A percentile compares a stretch with the other conserved stretches of the same genome.
Conservation (phyloP, 2,797 vertebrate species). For the Percopsis omiscomaycus region DNA sequence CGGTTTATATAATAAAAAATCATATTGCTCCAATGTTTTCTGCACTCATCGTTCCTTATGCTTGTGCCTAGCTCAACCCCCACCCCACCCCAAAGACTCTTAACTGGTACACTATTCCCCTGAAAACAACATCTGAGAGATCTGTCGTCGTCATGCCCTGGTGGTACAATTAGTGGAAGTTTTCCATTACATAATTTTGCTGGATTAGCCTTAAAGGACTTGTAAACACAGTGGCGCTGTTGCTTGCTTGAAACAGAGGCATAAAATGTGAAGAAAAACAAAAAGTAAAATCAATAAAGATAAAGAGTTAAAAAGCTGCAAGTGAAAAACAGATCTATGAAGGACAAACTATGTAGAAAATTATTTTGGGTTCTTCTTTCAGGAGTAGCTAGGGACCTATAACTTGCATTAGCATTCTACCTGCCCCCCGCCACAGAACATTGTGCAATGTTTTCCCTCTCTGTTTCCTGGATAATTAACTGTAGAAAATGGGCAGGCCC, state of each 20-base stretch:
- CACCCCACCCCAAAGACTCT: conserved; percentile 55
- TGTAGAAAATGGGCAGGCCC: conserved; percentile 41
- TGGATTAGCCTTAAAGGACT: conserved; percentile 58
- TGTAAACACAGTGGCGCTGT: conserved; percentile 64
- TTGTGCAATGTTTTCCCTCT: conserved; percentile 38
- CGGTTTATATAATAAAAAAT: background rate
- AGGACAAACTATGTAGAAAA: conserved; percentile 36
- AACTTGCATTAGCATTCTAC: conserved; percentile 53
- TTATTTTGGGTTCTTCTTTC: conserved; percentile 25
- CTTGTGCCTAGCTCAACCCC: conserved; percentile 41
- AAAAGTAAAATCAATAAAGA: background rate
- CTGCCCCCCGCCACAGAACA: conserved; percentile 41
- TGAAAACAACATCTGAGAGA: conserved; percentile 75
- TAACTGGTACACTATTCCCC: conserved; percentile 67
- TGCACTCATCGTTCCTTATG: conserved; percentile 14
- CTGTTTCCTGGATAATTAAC: conserved; percentile 54
- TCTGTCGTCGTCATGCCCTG: conserved; percentile 73
- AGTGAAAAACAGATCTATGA: conserved; percentile 27
- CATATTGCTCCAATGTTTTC: conserved; percentile 39
- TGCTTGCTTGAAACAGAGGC: conserved; percentile 37
- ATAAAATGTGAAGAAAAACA: conserved; percentile 27
- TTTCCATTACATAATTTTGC: conserved; percentile 74
- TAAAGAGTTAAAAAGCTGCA: conserved; percentile 23
- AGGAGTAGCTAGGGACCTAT: conserved; percentile 42
- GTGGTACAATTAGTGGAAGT: conserved; percentile 74